Base-by-base conservation (phyloP, 2,113 vertebrate genomes). In the Tyrannus savana region DNA sequence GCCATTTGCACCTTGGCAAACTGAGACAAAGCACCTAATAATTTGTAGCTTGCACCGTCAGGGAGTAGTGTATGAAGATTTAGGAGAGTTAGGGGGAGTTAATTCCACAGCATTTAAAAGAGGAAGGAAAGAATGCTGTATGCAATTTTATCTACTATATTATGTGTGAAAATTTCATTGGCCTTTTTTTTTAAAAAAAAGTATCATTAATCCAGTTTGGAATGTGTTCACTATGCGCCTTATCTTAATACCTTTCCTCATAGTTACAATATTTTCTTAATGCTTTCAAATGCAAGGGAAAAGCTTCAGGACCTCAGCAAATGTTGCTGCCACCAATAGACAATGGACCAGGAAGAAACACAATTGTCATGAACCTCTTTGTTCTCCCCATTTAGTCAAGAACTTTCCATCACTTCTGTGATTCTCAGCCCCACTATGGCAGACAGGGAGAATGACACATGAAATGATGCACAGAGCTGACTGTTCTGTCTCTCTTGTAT, bases 231-330 rank as follows among this genome's bases (percentile, higher is more conserved):
- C 9, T 25, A 7, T 42, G n/a, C 0, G 0, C 10, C 41, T 85
- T 84, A 89, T 85, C 69, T 87, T 93, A 82, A 75, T 42, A 33
- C 39, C 30, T 75, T 93, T 93, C 62, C 62, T 92, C 2, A 1
- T 17, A 10, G 37, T 91, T 77, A 69, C 46, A 56, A 2, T 49
- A 56, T 68, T 80, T 94, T 94, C 67, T 39, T 59, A 74, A 62
- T 2, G 3, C 18, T 71, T 86, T 83, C 37, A 84, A 77, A 59
- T 39, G 35, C 30, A 41, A 66, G 21, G 18, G 7, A 71, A 7
- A 39, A 35, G 16, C 5, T 1, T 66, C 27, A 42, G 55, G 39
- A 93, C 35, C 39, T 67, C 41, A 24, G 50, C 4, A 1, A 87
- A 37, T 39, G 24, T 37, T 69, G 21, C 28, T 83, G 55, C 14